Evolutionary conservation across 1,140 invertebrate genomes (phyloP).

Genomic region (Harlomillsia oculata): DNA sequence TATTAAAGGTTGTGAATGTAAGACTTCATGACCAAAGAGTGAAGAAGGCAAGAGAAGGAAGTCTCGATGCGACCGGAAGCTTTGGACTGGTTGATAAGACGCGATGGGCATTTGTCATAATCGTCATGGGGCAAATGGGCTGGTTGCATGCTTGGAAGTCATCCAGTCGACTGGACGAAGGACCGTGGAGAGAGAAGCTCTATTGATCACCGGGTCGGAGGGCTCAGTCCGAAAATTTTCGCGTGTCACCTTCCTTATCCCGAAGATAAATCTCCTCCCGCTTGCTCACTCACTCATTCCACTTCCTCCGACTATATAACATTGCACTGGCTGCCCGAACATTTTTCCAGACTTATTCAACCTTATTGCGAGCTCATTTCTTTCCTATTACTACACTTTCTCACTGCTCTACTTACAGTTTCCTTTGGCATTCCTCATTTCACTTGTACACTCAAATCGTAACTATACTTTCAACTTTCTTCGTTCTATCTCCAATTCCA

Average conservation of each 20-base stretch:
- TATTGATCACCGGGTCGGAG: slow-evolving; percentile 8
- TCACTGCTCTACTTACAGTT: too few species aligned
- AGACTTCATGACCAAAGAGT: too few species aligned
- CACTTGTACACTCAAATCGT: too few species aligned
- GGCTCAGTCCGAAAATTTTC: slow-evolving; percentile 11
- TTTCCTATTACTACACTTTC: too few species aligned
- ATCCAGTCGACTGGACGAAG: slow-evolving; percentile 11
- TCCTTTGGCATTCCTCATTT: too few species aligned
- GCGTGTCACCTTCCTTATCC: slow-evolving; percentile 25
- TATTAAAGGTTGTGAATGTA: too few species aligned
- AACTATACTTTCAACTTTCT: too few species aligned
- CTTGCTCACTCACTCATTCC: not conserved
- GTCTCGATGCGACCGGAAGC: slow-evolving; percentile 27
- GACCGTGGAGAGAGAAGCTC: slow-evolving; percentile 9
- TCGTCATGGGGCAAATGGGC: slow-evolving; percentile 28
- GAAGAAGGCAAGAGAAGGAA: slow-evolving; percentile 8
- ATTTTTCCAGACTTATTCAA: too few species aligned
- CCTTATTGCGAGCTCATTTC: too few species aligned
- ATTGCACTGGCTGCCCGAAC: too few species aligned
- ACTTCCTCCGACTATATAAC: too few species aligned
- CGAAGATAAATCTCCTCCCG: slow-evolving; percentile 27
- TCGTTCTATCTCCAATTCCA: too few species aligned
- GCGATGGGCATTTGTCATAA: slow-evolving; percentile 32
- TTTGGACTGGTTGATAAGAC: slow-evolving; percentile 28
- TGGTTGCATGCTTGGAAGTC: slow-evolving; percentile 27